Evolutionary conservation across 2,113 vertebrate species (phyloP).

Genomic region (Etheostoma spectabile): DNA sequence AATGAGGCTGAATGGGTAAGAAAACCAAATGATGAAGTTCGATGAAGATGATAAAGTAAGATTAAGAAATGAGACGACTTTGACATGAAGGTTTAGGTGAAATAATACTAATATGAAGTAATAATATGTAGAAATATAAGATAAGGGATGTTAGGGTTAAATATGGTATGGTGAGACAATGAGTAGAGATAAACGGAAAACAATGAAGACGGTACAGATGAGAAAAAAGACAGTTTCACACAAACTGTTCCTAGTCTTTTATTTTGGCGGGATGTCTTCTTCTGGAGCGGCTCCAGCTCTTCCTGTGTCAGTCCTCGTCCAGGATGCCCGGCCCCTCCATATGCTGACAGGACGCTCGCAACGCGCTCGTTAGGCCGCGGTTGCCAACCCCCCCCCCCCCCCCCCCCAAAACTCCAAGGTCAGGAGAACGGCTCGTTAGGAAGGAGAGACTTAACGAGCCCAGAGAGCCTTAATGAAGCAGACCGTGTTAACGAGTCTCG

Average conservation of each 20-base stretch:
- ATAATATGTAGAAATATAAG: background rate
- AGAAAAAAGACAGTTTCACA: background rate
- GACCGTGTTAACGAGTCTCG: constrained; percentile 25
- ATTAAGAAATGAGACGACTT: too few relatives aligned
- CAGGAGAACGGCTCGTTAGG: constrained; percentile 57
- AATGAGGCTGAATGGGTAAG: background rate
- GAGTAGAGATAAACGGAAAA: background rate
- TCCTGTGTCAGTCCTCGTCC: constrained; percentile 49
- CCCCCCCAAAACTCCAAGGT: constrained; percentile 60
- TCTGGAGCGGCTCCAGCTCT: constrained; percentile 59
- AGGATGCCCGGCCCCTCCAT: constrained; percentile 60
- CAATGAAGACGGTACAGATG: background rate
- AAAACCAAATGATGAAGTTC: background rate
- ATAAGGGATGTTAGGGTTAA: too few relatives aligned
- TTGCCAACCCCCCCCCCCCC: constrained; percentile 49
- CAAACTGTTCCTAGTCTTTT: constrained; percentile 11
- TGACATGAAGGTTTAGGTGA: too few relatives aligned
- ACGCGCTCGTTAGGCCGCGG: constrained; percentile 31
- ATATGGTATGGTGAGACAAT: background rate
- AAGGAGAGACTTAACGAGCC: constrained; percentile 31
- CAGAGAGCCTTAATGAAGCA: constrained; percentile 43
- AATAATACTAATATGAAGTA: too few relatives aligned
- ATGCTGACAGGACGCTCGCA: constrained; percentile 66
- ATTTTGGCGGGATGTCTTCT: constrained; percentile 48
- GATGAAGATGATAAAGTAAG: too few relatives aligned